Evolutionary conservation across 35 echinoderm and acorn worm species (phyloP).

Genomic region (Lytechinus pictus): DNA sequence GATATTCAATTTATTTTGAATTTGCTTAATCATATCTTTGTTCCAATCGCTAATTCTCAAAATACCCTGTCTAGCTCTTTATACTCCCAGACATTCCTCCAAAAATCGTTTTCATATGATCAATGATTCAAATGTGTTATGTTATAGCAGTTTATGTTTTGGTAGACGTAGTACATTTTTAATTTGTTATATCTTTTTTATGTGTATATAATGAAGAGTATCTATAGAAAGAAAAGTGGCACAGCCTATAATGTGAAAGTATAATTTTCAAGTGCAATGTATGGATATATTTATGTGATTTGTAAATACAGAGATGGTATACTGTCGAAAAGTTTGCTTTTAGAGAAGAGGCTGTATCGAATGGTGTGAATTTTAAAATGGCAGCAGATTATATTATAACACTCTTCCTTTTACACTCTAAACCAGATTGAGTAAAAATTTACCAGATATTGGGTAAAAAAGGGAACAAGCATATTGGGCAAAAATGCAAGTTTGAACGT

Average conservation of each 20-base stretch:
- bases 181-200: neutral
- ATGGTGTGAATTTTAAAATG: neutral
- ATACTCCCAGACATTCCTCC: too few relatives aligned
- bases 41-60: too few relatives aligned
- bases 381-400: too few relatives aligned
- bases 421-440: too few relatives aligned
- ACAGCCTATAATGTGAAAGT: neutral
- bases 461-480: too few relatives aligned
- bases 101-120: neutral
- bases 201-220: neutral
- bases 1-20: too few relatives aligned
- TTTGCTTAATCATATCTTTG: too few relatives aligned
- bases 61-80: too few relatives aligned
- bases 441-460: too few relatives aligned
- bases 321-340: neutral
- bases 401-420: too few relatives aligned
- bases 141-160: neutral
- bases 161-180: neutral
- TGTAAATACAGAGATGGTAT: slow-evolving; percentile 11
- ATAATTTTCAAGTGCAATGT: neutral
- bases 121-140: neutral
- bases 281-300: neutral
- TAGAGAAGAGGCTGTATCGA: neutral
- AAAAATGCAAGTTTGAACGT: too few relatives aligned
- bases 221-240: neutral